Conservation (phyloP, 2,113 vertebrate genomes). For the Galeopterus variegatus region DNA sequence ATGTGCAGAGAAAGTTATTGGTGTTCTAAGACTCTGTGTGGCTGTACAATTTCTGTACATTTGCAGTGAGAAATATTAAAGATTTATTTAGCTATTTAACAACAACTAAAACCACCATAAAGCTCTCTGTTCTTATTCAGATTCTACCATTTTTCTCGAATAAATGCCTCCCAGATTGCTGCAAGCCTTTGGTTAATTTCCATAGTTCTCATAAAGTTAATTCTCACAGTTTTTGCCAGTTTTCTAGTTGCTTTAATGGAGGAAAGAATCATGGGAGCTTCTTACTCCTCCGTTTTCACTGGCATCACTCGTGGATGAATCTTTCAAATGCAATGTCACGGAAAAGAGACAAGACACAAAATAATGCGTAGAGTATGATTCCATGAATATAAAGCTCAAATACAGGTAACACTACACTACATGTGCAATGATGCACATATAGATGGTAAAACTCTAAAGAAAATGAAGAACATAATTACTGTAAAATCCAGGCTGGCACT, state of each 20-base stretch:
- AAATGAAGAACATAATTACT: background rate
- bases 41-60: no score
- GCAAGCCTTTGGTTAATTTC: background rate
- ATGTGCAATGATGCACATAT: background rate
- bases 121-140: background rate
- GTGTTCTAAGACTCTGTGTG: no score
- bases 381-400: background rate
- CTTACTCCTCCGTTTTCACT: background rate
- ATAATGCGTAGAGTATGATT: background rate
- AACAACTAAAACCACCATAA: background rate
- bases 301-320: background rate
- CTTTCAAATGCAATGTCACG: background rate
- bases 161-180: background rate
- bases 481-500: background rate
- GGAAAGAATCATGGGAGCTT: background rate
- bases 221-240: background rate
- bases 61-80: no score
- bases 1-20: no score
- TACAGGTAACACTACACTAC: background rate
- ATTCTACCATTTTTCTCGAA: background rate
- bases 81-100: no score
- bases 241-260: background rate
- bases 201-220: background rate
- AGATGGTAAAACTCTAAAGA: background rate
- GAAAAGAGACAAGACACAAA: background rate